phyloP scores from a whole-genome alignment of 2,888 invertebrate genomes.

The Ellobium chinense region DNA sequence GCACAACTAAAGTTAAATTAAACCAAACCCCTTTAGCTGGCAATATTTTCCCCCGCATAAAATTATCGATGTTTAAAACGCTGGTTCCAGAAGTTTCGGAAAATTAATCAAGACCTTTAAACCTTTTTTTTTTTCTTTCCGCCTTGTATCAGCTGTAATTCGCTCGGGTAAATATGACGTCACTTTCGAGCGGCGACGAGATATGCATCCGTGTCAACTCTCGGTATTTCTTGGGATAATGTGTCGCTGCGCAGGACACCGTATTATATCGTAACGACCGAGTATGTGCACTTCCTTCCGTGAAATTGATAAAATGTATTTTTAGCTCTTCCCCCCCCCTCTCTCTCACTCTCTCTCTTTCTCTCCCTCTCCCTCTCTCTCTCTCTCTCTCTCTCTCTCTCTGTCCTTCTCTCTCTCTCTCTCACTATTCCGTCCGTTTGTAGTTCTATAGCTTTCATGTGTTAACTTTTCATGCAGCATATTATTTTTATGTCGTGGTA shows the following conservation, averaged over 20 bases:
- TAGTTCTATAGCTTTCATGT: too few relatives aligned
- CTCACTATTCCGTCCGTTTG: too few relatives aligned
- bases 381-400: neutral
- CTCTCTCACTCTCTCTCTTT: neutral
- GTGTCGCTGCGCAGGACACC: too few relatives aligned
- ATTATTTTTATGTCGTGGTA: too few relatives aligned
- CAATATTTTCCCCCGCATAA: conserved; percentile 1
- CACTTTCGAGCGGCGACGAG: conserved; percentile 4
- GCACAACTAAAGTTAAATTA: conserved; percentile 15
- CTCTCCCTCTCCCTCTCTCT: neutral
- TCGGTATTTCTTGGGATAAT: neutral
- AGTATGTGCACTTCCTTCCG: too few relatives aligned
- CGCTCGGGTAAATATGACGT: conserved; percentile 30
- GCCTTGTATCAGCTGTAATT: conserved; percentile 37
- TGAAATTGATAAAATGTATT: too few relatives aligned
- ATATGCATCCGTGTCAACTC: neutral
- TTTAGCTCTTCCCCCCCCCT: too few relatives aligned
- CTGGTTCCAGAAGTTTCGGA: conserved; percentile 42
- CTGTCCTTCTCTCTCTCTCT: neutral
- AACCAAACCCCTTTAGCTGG: neutral
- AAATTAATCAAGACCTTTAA: conserved; percentile 45
- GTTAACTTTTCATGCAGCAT: too few relatives aligned
- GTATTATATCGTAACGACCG: too few relatives aligned
- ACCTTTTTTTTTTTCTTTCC: conserved; percentile 28
- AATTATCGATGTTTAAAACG: conserved; percentile 29